Evolutionary conservation across 1,140 invertebrate genomes (phyloP).

Genomic region (Eurytemora carolleeae): DNA sequence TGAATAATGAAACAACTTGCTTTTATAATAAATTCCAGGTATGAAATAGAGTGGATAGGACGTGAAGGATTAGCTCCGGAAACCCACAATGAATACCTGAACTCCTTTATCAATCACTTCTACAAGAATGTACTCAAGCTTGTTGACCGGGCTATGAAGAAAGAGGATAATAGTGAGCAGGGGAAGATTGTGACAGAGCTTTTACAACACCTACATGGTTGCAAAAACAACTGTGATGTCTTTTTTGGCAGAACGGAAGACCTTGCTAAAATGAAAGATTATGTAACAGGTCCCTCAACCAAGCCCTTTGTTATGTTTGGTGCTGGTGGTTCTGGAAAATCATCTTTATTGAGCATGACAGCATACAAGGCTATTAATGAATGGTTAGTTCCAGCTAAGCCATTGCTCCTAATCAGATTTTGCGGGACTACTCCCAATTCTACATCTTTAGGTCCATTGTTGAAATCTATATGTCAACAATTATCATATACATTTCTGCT

Average conservation of each 20-base stretch:
- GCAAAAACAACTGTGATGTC: slow-evolving; percentile 85
- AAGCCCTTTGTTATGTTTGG: slow-evolving; percentile 85
- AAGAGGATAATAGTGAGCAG: slow-evolving; percentile 78
- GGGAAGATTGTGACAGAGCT: slow-evolving; percentile 89
- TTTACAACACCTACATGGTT: slow-evolving; percentile 85
- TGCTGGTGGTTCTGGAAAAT: slow-evolving; percentile 91
- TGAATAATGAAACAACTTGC: too few species aligned
- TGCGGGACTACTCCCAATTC: slow-evolving; percentile 91
- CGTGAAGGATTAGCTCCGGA: slow-evolving; percentile 77
- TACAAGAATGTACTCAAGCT: slow-evolving; percentile 81
- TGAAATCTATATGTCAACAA: slow-evolving; percentile 86
- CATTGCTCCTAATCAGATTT: slow-evolving; percentile 74
- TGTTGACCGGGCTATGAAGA: slow-evolving; percentile 78
- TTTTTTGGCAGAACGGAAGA: slow-evolving; percentile 83
- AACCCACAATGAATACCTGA: slow-evolving; percentile 83
- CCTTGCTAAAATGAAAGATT: slow-evolving; percentile 53
- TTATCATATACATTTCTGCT: slow-evolving; percentile 87
- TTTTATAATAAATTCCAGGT: too few species aligned
- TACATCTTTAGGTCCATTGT: slow-evolving; percentile 72
- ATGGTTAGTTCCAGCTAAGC: slow-evolving; percentile 48
- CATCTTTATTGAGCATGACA: slow-evolving; percentile 78
- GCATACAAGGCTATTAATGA: slow-evolving; percentile 47
- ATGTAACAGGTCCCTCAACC: slow-evolving; percentile 57
- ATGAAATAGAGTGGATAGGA: slow-evolving; percentile 91
- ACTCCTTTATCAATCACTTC: slow-evolving; percentile 86